Percentiles rank a stretch among this genome's conserved stretches.
Evolutionary conservation across 2,888 invertebrate genomes (phyloP).

Genomic region (Cephus rjabovi): DNA sequence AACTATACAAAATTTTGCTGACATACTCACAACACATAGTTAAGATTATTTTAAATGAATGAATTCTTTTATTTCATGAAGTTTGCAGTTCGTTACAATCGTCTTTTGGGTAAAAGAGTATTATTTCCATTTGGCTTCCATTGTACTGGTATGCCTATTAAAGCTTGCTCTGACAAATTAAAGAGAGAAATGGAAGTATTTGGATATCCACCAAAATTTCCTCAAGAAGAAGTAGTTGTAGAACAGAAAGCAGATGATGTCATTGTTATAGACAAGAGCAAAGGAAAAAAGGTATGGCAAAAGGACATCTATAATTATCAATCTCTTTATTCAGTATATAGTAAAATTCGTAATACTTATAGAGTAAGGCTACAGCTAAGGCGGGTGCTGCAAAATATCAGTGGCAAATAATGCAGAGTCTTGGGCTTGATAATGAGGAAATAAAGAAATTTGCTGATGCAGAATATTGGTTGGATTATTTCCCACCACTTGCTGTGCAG

Average conservation of each 20-base stretch:
- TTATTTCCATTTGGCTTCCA: conserved; percentile 99
- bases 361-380: conserved; percentile 96
- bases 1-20: background rate
- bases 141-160: conserved; percentile 99
- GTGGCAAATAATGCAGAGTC: conserved; percentile 98
- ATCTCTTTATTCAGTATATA: background rate
- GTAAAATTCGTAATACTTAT: conserved; percentile 36
- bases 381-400: conserved; percentile 90
- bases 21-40: background rate
- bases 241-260: conserved; percentile 71
- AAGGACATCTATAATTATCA: background rate
- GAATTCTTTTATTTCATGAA: conserved; percentile 60
- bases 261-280: conserved; percentile 84
- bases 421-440: conserved; percentile 91
- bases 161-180: conserved; percentile 98
- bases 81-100: conserved; percentile 92
- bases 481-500: conserved; percentile 88
- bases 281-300: conserved; percentile 83
- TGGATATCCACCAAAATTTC: conserved; percentile 94
- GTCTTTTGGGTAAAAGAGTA: conserved; percentile 90
- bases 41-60: background rate
- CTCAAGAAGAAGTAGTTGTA: conserved; percentile 69
- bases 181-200: conserved; percentile 91
- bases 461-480: conserved; percentile 95
- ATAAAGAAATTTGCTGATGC: conserved; percentile 93